Percentiles rank a stretch among this genome's conserved stretches.
These are phyloP conservation scores for Todiramphus saurophagus DNA, from an alignment of 2,113 vertebrate genomes.

Conservation along the genomic window DNA sequence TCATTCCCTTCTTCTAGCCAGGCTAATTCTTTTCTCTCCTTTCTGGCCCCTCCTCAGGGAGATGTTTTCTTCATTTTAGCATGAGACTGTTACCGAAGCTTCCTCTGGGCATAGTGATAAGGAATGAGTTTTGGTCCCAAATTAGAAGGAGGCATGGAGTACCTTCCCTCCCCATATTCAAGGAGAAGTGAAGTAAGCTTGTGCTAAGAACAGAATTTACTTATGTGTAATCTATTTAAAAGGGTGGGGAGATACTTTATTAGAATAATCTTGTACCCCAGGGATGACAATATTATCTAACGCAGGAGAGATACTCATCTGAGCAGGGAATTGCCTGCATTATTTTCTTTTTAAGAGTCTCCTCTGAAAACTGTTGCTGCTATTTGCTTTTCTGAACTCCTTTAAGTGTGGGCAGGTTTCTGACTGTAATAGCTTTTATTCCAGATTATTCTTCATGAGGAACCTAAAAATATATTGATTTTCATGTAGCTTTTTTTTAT, in stretches of 20 bases:
- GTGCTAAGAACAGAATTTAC: not conserved
- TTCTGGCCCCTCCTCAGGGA: not conserved
- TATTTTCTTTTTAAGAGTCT: not conserved
- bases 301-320: not conserved
- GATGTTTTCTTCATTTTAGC: not conserved
- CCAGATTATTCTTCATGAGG: not conserved
- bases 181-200: not conserved
- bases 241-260: not conserved
- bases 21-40: not conserved
- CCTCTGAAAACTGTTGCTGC: not conserved
- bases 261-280: not conserved
- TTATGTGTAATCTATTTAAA: not conserved
- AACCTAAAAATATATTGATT: not conserved
- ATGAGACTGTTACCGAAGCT: not conserved
- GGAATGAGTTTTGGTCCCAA: not conserved
- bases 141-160: not conserved
- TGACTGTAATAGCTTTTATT: not conserved
- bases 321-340: not conserved
- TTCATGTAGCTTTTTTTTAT: not conserved
- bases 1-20: not conserved
- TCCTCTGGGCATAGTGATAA: not conserved
- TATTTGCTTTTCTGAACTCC: not conserved
- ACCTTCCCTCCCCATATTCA: not conserved
- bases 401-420: not conserved
- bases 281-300: not conserved